Percentiles rank a stretch among this genome's conserved stretches.
Conservation (phyloP, 2,113 vertebrate species). For the Myocastor coypus region DNA sequence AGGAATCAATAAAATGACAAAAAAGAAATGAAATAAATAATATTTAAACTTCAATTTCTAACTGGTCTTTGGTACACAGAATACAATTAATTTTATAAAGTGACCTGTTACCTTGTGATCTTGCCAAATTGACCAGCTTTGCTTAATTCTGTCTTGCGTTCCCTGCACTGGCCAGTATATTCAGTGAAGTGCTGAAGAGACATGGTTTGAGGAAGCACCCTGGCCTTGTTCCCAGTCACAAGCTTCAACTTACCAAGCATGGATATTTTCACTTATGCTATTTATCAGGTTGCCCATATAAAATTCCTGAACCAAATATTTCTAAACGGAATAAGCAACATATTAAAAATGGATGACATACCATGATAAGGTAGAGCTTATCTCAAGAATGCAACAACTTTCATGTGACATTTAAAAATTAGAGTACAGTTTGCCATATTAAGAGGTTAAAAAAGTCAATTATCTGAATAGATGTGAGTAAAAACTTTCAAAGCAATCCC, state of each 20-base stretch:
- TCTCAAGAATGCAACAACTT: neutral
- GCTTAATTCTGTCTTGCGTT: neutral
- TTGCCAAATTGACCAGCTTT: neutral
- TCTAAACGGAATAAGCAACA: neutral
- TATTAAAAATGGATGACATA: constrained; percentile 40
- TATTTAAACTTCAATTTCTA: constrained; percentile 36
- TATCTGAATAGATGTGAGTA: neutral
- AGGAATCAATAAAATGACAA: neutral
- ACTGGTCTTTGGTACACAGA: neutral
- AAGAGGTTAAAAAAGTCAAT: neutral
- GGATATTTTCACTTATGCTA: neutral
- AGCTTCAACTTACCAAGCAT: neutral
- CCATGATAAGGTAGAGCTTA: neutral
- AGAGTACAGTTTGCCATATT: neutral
- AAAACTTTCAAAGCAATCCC: neutral
- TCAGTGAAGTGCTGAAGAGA: neutral
- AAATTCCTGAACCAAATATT: neutral
- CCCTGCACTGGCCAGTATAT: neutral
- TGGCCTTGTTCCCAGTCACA: neutral
- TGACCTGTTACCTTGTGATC: neutral
- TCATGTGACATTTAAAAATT: constrained; percentile 12
- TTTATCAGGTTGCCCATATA: neutral
- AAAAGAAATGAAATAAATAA: neutral
- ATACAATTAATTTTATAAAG: neutral
- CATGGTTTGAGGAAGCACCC: neutral